phyloP scores from a whole-genome alignment of 2,113 vertebrate species.

The Taurulus bubalis region DNA sequence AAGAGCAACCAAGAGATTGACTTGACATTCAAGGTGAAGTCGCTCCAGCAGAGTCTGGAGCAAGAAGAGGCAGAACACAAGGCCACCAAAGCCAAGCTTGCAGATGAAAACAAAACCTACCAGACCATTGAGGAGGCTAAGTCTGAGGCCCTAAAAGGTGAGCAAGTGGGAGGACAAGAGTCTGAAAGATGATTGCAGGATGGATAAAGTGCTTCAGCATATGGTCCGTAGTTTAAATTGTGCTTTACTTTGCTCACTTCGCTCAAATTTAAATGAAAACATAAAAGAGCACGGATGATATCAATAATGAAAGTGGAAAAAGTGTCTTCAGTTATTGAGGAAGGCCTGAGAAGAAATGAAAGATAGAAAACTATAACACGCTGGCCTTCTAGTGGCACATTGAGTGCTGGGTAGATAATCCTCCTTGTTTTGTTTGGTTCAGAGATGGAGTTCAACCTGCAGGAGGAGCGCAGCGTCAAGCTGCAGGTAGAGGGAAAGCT shows the following conservation, averaged over 20 bases:
- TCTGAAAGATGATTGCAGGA: not conserved
- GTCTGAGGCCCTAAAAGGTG: conserved; percentile 94
- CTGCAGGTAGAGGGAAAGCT: conserved; percentile 91
- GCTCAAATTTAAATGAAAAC: not conserved
- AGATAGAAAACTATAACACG: not conserved
- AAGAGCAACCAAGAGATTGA: conserved; percentile 97
- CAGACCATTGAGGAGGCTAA: conserved; percentile 96
- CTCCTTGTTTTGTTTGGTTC: conserved; percentile 21
- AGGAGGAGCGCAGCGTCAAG: conserved; percentile 90
- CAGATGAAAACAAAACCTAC: conserved; percentile 91
- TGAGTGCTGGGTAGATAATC: not conserved
- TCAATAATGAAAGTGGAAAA: not conserved
- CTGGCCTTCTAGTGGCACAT: not conserved
- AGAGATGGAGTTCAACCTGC: conserved; percentile 93
- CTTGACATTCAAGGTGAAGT: conserved; percentile 94
- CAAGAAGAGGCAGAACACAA: conserved; percentile 95
- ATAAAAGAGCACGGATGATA: not conserved
- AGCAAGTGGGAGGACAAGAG: not conserved
- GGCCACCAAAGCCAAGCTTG: conserved; percentile 90
- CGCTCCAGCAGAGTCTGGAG: conserved; percentile 93
- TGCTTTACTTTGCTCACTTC: not conserved
- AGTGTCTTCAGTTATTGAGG: not conserved
- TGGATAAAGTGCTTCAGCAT: not conserved
- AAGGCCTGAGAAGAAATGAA: not conserved
- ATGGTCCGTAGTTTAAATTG: not conserved